phyloP scores from a whole-genome alignment of 2,113 vertebrate species.

The Megaceryle maxima region DNA sequence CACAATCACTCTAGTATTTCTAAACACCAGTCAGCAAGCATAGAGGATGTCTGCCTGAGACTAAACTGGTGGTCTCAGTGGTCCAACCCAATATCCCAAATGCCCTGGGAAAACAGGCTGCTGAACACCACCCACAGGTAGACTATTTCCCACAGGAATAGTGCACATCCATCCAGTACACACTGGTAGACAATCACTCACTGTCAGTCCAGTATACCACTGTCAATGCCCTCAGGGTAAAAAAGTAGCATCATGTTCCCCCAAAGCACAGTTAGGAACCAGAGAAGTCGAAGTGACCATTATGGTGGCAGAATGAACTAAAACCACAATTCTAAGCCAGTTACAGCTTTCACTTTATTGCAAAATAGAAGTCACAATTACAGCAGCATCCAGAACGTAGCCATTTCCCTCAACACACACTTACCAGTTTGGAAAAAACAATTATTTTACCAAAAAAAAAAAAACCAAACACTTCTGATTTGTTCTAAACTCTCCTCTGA shows the following conservation, averaged over 20 bases:
- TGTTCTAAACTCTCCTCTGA: not conserved
- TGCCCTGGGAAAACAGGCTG: not conserved
- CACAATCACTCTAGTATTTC: not conserved
- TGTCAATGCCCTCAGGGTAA: not conserved
- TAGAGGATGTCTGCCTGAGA: not conserved
- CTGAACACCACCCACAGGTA: not conserved
- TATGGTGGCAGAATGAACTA: not conserved
- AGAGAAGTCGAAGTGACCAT: not conserved
- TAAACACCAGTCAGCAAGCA: not conserved
- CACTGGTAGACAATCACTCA: not conserved
- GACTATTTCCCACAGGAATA: not conserved
- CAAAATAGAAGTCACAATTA: not conserved
- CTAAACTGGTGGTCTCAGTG: not conserved
- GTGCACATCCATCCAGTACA: accelerated
- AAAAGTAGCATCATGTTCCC: not conserved
- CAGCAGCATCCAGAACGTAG: not conserved
- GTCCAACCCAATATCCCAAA: not conserved
- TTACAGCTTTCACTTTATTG: not conserved
- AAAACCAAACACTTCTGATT: not conserved
- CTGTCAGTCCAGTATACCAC: accelerated
- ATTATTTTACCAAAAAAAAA: not conserved
- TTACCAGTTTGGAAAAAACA: not conserved
- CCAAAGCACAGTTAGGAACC: not conserved
- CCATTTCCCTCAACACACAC: not conserved
- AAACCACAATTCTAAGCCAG: not conserved